Evolutionary conservation across 2,888 invertebrate species (phyloP), one percentile per base, ranked within the genome.

Genomic region (Phalera bucephala): DNA sequence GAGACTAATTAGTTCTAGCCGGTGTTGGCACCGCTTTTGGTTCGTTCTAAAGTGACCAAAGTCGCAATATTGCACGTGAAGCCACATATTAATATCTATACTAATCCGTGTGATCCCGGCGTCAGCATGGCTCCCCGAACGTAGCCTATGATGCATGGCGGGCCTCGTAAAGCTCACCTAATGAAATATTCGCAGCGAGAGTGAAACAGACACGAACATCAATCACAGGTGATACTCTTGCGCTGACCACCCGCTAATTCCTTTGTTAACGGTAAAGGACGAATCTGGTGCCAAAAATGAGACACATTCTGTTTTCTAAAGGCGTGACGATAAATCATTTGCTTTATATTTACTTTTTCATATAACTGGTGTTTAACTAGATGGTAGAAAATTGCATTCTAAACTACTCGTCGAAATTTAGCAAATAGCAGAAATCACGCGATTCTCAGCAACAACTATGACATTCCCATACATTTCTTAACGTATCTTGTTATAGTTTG

Each of bases 181-280:
- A 84, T 87, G 84, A 88, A 87, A 87, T 86, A 87, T 87, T 79
- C 77, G 75, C 62, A 63, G 73, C 72, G 69, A 72, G 71, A 77
- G 72, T 78, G 80, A 74, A 81, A 74, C 71, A 66, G 80, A 80
- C 84, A 71, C 68, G 63, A 63, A 58, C 67, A 84, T 88, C 84
- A 78, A 85, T 87, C 80, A 84, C 77, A 80, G 76, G 73, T 78
- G 75, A 72, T 75, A 62, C 70, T 67, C 65, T 61, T 60, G 60
- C 55, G 61, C 60, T 66, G 62, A 65, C 71, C 68, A 64, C 55
- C 59, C 60, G 52, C 58, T 60, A 52, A 54, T 55, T 58, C 53
- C 37, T 45, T 46, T 54, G 53, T 52, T 47, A 48, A 12, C 8
- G 25, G 12, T 25, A 8, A 25, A 12, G 11, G 25, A n/a, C 10